Base-by-base conservation (phyloP, 2,888 invertebrate species). In the Erebia ligea region DNA sequence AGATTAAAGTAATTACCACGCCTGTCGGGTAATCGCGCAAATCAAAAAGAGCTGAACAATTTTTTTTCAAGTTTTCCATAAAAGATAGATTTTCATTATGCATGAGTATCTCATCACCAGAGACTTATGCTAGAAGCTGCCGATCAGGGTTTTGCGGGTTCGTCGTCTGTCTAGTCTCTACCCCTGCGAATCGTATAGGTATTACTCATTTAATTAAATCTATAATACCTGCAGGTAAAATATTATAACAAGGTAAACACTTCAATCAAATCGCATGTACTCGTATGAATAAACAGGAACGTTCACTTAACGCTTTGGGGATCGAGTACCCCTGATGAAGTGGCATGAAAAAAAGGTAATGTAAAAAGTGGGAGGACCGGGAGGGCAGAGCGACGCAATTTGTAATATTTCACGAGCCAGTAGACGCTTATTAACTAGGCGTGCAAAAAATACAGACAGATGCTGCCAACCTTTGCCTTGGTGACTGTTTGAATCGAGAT, bases 351-450 rank as follows among this genome's bases (percentile, higher is more conserved):
- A 34, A 67, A 86, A 86, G 84, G 82, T 85, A 81, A 81, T 81
- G 83, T 85, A 86, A 89, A 88, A 88, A 87, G 80, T 83, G 84
- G 85, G 84, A 83, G 83, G 77, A 72, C 71, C 77, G 76, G 75
- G 80, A 79, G 79, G 80, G 79, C 77, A 80, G 81, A 85, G 86
- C 82, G 87, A 86, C 85, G 90, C 92, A 92, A 92, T 93, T 93
- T 93, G 92, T 92, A 90, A 93, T 91, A 92, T 93, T 93, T 93
- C 92, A 92, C 93, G 92, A 91, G 82, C 92, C 93, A 93, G 92
- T 91, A 92, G 91, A 87, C 91, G 88, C 92, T 92, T 93, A 93
- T 92, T 93, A 93, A 90, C 91, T 86, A 91, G 91, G 88, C 89
- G 90, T 88, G 88, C 89, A 92, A 92, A 93, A 91, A 84, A 80